Evolutionary conservation across 2,888 invertebrate species (phyloP), one percentile per base, ranked within the genome.

Genomic region (Caenorhabditis becei): DNA sequence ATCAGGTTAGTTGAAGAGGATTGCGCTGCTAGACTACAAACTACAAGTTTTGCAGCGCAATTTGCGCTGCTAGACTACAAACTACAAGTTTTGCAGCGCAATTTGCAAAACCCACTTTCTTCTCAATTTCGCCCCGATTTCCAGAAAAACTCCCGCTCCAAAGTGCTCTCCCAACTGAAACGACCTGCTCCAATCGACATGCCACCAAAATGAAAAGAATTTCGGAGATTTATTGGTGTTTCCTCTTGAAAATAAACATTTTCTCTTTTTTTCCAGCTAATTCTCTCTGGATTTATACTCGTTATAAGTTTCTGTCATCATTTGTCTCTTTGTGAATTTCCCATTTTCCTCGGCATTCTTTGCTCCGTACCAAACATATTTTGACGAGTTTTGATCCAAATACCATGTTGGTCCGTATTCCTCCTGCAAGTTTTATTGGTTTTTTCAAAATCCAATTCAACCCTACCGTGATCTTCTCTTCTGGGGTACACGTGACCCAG

Each of bases 181-280:
- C 71, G 88, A 41, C 88, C 88, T 0, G 83, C 84, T 26, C 88
- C 88, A 10, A 88, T 88, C 49, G 84, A 83, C 41, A 80, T 79
- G 56, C 87, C 87, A 11, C 63, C 63, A 14, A 79, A 59, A 26
- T 66, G 44, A 59, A 51, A 41, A 35, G n/a, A n/a, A n/a, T n/a
- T 47, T 47, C 5, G 18, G 18, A n/a, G 11, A 11, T 47, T 47
- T 47, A 61, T 61, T 59, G 1, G 16, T 14, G 23, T 37, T 20
- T 59, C 41, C 14, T 2, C 37, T 37, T 59, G 35, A 28, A 8
- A 41, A 28, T 37, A 37, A 14, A 37, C 37, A 37, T 23, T 20
- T 58, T 58, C 20, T 58, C 1, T 37, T 58, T 37, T 37, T 37
- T 58, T 37, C 28, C 37, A 37, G 7, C 18, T 32, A 49, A 8